Evolutionary conservation across 2,888 invertebrate genomes (phyloP), one percentile per base, ranked within the genome.

Genomic region (Sesia bembeciformis): DNA sequence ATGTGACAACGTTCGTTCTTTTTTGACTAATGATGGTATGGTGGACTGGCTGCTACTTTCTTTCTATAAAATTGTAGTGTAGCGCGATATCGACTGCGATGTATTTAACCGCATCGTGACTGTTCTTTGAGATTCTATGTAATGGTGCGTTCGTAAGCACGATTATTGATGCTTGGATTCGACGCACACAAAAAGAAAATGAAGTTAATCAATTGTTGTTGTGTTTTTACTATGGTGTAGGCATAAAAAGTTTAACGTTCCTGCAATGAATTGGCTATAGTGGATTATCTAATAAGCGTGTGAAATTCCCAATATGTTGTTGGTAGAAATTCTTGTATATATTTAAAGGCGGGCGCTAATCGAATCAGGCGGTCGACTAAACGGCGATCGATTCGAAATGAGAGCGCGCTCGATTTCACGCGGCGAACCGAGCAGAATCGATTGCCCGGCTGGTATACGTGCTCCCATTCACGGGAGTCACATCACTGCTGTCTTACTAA

Each of bases 351-450:
- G 70, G 67, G 72, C 72, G 68, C 63, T 80, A 84, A 83, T 84
- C 79, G 78, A 82, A 78, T 80, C 65, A 72, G 68, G 70, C 65
- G 72, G 70, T 66, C 72, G 67, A 66, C 67, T 71, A 77, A 76
- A 76, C 67, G 72, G 69, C 70, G 70, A 82, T 79, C 78, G 81
- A 78, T 79, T 77, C 66, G 71, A 67, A 76, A 76, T 71, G 78
- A 74, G 72, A 75, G 76, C 61, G 68, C 74, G 73, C 69, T 76
- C 78, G 83, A 88, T 88, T 89, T 87, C 84, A 89, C 84, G 85
- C 84, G 74, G 67, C 65, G 70, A 65, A 72, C 72, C 82, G 84
- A 64, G 73, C 75, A 70, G 70, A 86, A 88, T 87, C 81, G 84
- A 86, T 87, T 82, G 70, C 64, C 64, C 67, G 66, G 63, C 61